A percentile compares a stretch with the other conserved stretches of the same genome.
Evolutionary conservation across 2,113 vertebrate species (phyloP).

Genomic region (Brachionichthys hirsutus): DNA sequence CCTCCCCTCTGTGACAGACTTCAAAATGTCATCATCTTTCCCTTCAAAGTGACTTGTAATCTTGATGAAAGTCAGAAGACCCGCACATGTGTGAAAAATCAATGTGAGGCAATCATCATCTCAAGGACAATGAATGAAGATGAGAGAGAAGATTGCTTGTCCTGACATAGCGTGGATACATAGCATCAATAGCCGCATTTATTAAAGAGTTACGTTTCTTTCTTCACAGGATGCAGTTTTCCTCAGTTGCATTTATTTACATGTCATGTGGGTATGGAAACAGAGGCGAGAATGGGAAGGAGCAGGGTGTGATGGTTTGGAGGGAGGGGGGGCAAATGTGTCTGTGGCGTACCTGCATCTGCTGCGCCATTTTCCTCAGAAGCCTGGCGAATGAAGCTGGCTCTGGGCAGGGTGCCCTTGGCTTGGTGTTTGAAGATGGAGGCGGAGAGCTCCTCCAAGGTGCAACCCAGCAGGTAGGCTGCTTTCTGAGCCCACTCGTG

Average conservation of each 20-base stretch:
- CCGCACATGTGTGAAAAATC: conserved; percentile 63
- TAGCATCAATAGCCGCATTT: conserved; percentile 71
- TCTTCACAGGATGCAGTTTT: conserved; percentile 60
- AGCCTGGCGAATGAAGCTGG: conserved; percentile 85
- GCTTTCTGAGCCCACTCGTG: conserved; percentile 99
- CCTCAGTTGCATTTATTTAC: conserved; percentile 35
- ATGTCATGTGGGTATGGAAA: conserved; percentile 19
- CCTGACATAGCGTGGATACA: conserved; percentile 57
- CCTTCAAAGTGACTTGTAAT: conserved; percentile 56
- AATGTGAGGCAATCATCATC: conserved; percentile 73
- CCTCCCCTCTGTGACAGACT: conserved; percentile 34
- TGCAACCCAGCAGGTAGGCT: conserved; percentile 90
- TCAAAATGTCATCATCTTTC: too few species aligned
- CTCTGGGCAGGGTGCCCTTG: conserved; percentile 86
- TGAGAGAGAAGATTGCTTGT: conserved; percentile 63
- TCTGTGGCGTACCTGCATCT: conserved; percentile 77
- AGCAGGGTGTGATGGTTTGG: conserved; percentile 1
- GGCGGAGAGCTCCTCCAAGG: conserved; percentile 93
- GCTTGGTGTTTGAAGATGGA: conserved; percentile 94
- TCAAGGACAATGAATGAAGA: conserved; percentile 69
- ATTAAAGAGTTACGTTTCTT: conserved; percentile 74
- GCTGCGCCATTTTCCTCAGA: conserved; percentile 79
- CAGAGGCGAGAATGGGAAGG: conserved; percentile 33
- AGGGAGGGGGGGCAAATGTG: conserved; percentile 42
- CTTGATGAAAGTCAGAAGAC: conserved; percentile 40